phyloP scores from a whole-genome alignment of 2,888 invertebrate species.

The Netelia inedita region DNA sequence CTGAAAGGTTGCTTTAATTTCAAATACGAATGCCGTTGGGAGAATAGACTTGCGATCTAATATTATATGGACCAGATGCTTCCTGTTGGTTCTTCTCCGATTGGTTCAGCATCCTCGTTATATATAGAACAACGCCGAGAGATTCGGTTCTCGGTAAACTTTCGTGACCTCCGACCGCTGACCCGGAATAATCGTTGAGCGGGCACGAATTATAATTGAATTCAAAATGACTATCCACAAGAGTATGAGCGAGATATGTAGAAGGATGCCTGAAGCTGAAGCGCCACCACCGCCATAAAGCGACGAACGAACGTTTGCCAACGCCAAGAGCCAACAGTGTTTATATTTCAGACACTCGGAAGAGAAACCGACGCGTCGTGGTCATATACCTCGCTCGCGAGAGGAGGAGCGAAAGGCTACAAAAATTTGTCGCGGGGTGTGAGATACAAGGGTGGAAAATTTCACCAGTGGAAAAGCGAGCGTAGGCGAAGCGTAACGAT shows the following conservation, averaged over 20 bases:
- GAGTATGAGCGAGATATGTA: conserved; percentile 46
- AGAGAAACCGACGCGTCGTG: conserved; percentile 30
- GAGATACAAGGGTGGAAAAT: conserved; percentile 35
- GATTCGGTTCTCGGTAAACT: conserved; percentile 64
- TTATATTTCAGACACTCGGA: conserved; percentile 30
- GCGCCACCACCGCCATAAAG: conserved; percentile 10
- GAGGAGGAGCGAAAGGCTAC: conserved; percentile 15
- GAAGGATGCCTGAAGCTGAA: conserved; percentile 5
- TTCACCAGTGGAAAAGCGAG: conserved; percentile 56
- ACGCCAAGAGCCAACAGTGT: conserved; percentile 12
- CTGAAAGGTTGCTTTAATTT: conserved; percentile 38
- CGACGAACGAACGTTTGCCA: conserved; percentile 30
- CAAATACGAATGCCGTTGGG: conserved; percentile 55
- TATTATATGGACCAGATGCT: conserved; percentile 52
- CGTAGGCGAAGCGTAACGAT: conserved; percentile 47
- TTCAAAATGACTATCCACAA: conserved; percentile 76
- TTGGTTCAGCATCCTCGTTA: not conserved
- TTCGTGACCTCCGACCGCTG: conserved; percentile 71
- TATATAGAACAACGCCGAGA: conserved; percentile 24
- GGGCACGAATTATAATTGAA: conserved; percentile 81
- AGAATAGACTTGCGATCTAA: conserved; percentile 49
- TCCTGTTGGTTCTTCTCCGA: conserved; percentile 50
- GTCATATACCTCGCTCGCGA: conserved; percentile 24
- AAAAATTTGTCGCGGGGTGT: no score
- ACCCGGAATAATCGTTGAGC: conserved; percentile 79